phyloP scores from a whole-genome alignment of 2,797 vertebrate genomes.

The Sebastes itinus region DNA sequence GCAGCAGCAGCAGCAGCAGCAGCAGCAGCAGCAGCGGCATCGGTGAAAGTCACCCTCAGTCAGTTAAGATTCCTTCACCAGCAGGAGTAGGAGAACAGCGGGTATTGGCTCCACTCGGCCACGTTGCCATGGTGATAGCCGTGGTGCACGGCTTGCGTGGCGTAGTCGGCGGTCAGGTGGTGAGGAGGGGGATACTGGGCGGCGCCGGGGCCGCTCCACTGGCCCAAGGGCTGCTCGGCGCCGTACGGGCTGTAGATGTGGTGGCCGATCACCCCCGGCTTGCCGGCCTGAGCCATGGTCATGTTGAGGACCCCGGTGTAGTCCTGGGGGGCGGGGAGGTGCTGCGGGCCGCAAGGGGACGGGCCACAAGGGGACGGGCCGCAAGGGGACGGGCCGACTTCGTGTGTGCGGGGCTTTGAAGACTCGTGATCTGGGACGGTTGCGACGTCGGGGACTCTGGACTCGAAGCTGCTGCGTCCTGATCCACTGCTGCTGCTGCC shows the following conservation, averaged over 20 bases:
- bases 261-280: slow-evolving; percentile 81
- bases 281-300: slow-evolving; percentile 81
- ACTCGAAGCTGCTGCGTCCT: slow-evolving; percentile 73
- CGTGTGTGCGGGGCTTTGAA: slow-evolving; percentile 59
- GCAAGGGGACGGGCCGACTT: slow-evolving; percentile 63
- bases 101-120: slow-evolving; percentile 92
- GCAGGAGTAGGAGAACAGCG: slow-evolving; percentile 91
- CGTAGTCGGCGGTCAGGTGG: slow-evolving; percentile 87
- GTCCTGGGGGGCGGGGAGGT: slow-evolving; percentile 80
- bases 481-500: slow-evolving; percentile 62
- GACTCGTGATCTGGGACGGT: slow-evolving; percentile 80
- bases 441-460: slow-evolving; percentile 82
- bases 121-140: slow-evolving; percentile 86
- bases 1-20: background rate
- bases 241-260: slow-evolving; percentile 85
- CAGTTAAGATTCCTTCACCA: slow-evolving; percentile 81
- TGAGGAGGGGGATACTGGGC: slow-evolving; percentile 85
- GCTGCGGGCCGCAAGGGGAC: slow-evolving; percentile 71
- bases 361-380: slow-evolving; percentile 61
- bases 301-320: slow-evolving; percentile 85
- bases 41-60: slow-evolving; percentile 21
- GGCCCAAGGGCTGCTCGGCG: slow-evolving; percentile 84
- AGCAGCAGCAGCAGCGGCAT: background rate
- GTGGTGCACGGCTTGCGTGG: slow-evolving; percentile 83
- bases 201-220: slow-evolving; percentile 85